These are phyloP conservation scores for Anoplolepis gracilipes DNA, from an alignment of 1,140 invertebrate species.

Conservation along the genomic window DNA sequence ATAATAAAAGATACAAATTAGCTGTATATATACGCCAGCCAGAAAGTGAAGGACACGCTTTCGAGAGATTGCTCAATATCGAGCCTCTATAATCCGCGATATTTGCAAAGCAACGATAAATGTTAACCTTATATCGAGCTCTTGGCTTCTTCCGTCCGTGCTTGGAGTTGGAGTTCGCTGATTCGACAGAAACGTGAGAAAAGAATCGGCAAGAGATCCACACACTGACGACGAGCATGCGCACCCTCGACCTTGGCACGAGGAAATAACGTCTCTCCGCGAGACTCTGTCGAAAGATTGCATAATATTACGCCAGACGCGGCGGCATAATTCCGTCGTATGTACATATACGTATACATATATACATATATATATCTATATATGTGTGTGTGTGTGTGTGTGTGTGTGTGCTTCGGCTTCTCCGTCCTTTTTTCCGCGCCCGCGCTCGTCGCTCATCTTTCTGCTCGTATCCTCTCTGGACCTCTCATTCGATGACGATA, in stretches of 20 bases:
- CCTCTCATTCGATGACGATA: background rate
- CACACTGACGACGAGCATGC: constrained; percentile 57
- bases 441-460: background rate
- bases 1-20: constrained; percentile 15
- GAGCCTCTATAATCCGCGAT: background rate
- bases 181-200: background rate
- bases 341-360: too few species aligned
- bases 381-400: too few species aligned
- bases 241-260: constrained; percentile 53
- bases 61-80: background rate
- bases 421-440: background rate
- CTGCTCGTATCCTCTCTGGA: background rate
- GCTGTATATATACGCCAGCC: background rate
- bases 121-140: background rate
- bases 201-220: constrained; percentile 34
- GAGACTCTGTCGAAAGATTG: constrained; percentile 64
- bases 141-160: background rate
- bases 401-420: background rate
- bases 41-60: background rate
- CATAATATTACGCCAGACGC: constrained; percentile 71
- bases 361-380: too few species aligned
- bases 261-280: constrained; percentile 61
- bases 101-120: background rate
- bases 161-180: background rate
- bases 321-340: constrained; percentile 20